Evolutionary conservation across 2,797 vertebrate species (phyloP), one percentile per base, ranked within the genome.

Genomic region (Urosaurus nigricauda): DNA sequence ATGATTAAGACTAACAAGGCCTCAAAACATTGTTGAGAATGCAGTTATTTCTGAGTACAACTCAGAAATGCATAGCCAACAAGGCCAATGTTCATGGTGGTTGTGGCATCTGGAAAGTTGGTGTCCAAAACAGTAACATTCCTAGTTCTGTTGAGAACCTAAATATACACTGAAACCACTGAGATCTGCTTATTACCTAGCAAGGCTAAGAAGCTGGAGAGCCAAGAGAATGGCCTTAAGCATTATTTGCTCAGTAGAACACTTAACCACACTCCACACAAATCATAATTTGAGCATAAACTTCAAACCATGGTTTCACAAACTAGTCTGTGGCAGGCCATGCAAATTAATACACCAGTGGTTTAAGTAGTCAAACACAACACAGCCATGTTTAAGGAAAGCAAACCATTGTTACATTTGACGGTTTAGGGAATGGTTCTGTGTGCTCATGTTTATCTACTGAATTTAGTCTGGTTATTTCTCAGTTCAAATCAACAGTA

Each of bases 401-500:
- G 13, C 53, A 43, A 43, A 75, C 47, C 47, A 71, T 29, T 26
- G 63, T 70, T 87, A 80, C 53, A 7, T 8, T 58, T 58, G 6
- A 19, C 32, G 71, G 47, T n/a, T 51, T 13, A 43, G 12, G 32
- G 19, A 71, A 9, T 19, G 13, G 14, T 51, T 58, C 37, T 73
- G 24, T 47, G 53, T 60, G 5, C 78, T 81, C 21, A 40, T 37
- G 43, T 47, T 77, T 78, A 16, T 51, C 19, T n/a, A n/a, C n/a
- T n/a, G n/a, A n/a, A n/a, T n/a, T n/a, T n/a, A n/a, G n/a, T n/a
- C 12, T 60, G n/a, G 11, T 11, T 60, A 63, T 85, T 51, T 85
- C 56, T 89, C 65, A 51, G 32, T 35, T 80, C 77, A 80, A 70
- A 40, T 21, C 71, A 37, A 58, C 32, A 71, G 58, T 29, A 89